Percentiles rank a stretch among this genome's conserved stretches.
Evolutionary conservation across 2,797 vertebrate genomes (phyloP).

Genomic region (Pangasius mekongensis): DNA sequence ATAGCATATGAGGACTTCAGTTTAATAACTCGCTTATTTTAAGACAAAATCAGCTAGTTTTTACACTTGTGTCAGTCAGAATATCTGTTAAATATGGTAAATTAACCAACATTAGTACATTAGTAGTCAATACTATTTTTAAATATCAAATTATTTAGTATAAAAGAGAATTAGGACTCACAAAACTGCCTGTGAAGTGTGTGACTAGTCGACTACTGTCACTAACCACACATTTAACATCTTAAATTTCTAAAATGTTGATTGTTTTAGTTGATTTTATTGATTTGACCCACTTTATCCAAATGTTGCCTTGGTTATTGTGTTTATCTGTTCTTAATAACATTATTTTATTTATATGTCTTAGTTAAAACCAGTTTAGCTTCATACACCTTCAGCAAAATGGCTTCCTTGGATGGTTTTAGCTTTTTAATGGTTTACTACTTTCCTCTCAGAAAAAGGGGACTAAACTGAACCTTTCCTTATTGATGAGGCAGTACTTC

Average conservation of each 20-base stretch:
- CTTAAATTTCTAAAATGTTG: not conserved
- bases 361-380: not conserved
- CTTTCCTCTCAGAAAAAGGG: not conserved
- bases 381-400: not conserved
- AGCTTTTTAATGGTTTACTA: not conserved
- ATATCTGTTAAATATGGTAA: not conserved
- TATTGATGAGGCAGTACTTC: not conserved
- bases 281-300: not conserved
- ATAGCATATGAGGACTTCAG: not conserved
- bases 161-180: not conserved
- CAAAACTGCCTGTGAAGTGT: not conserved
- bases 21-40: not conserved
- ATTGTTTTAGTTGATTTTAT: not conserved
- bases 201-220: not conserved
- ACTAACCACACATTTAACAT: not conserved
- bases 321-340: not conserved
- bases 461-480: not conserved
- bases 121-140: not conserved
- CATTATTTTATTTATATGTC: not conserved
- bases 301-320: not conserved
- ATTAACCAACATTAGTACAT: not conserved
- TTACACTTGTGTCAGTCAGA: not conserved
- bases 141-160: not conserved
- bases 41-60: not conserved
- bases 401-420: not conserved